These are phyloP conservation scores for Andrena cerasifolii DNA, from an alignment of 1,140 invertebrate genomes.

Conservation along the genomic window DNA sequence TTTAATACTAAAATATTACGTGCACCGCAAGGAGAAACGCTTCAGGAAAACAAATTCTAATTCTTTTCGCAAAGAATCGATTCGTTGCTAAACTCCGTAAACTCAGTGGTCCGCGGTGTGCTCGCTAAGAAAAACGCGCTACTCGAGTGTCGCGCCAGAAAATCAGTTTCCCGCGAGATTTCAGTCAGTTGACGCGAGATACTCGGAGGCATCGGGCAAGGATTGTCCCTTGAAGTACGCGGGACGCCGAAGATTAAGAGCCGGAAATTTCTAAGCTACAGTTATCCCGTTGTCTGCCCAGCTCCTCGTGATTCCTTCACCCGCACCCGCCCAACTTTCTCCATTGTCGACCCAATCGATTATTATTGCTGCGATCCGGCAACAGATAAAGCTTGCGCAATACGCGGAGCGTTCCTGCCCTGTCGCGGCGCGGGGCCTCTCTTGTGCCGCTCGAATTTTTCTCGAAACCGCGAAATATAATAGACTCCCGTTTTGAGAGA, in stretches of 20 bases:
- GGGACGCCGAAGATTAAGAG: conserved; percentile 19
- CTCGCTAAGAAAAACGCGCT: background rate
- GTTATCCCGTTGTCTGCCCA: conserved; percentile 14
- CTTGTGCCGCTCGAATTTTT: conserved; percentile 38
- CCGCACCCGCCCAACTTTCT: conserved; percentile 59
- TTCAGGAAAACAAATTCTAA: too few species aligned
- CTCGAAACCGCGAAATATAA: conserved; percentile 27
- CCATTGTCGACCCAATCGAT: conserved; percentile 66
- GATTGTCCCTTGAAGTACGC: conserved; percentile 13
- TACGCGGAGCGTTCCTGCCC: conserved; percentile 25
- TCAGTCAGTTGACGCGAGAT: conserved; percentile 22
- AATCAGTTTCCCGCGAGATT: background rate
- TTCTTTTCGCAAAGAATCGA: too few species aligned
- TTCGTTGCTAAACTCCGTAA: background rate
- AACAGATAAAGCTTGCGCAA: conserved; percentile 57
- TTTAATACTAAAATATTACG: too few species aligned
- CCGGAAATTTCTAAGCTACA: conserved; percentile 29
- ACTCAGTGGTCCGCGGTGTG: too few species aligned
- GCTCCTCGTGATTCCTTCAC: conserved; percentile 52
- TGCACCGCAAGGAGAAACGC: too few species aligned
- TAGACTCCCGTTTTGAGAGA: conserved; percentile 28
- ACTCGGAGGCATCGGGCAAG: background rate
- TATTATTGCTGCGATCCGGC: conserved; percentile 61
- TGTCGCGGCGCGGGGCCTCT: conserved; percentile 7
- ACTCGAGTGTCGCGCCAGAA: too few species aligned